Conservation (phyloP, 2,888 invertebrate species). For the Hemithea aestivaria region DNA sequence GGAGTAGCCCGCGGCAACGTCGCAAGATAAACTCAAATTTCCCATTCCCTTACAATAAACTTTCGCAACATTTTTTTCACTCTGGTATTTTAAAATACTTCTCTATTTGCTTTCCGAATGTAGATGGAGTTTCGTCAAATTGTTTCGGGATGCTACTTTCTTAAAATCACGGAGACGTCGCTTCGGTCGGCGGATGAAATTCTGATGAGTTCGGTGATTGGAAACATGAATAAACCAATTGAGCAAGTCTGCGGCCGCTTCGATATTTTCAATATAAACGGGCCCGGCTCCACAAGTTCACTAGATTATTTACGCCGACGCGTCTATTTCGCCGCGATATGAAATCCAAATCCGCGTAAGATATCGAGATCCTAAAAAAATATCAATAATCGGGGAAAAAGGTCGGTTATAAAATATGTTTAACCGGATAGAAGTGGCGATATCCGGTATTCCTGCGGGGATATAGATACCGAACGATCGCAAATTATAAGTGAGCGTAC, state of each 20-base stretch:
- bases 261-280: conserved; percentile 27
- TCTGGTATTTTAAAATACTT: conserved; percentile 55
- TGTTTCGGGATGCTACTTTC: conserved; percentile 46
- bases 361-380: conserved; percentile 40
- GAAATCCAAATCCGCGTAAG: conserved; percentile 18
- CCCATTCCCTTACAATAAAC: conserved; percentile 55
- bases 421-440: conserved; percentile 42
- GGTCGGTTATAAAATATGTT: conserved; percentile 45
- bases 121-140: conserved; percentile 46
- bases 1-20: conserved; percentile 33
- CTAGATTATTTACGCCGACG: conserved; percentile 25
- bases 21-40: conserved; percentile 58
- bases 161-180: conserved; percentile 40
- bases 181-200: conserved; percentile 44
- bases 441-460: conserved; percentile 43
- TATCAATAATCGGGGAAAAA: conserved; percentile 38
- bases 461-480: conserved; percentile 52
- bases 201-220: conserved; percentile 48
- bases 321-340: conserved; percentile 15
- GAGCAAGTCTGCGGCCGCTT: conserved; percentile 24
- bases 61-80: conserved; percentile 48
- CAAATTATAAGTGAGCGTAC: conserved; percentile 66
- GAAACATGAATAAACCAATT: conserved; percentile 36
- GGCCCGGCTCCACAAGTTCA: conserved; percentile 13
- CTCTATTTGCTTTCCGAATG: conserved; percentile 55